Percentiles rank a stretch among this genome's conserved stretches.
These are phyloP conservation scores for Tetranychus truncatus DNA, from an alignment of 2,888 invertebrate species.

Conservation along the genomic window DNA sequence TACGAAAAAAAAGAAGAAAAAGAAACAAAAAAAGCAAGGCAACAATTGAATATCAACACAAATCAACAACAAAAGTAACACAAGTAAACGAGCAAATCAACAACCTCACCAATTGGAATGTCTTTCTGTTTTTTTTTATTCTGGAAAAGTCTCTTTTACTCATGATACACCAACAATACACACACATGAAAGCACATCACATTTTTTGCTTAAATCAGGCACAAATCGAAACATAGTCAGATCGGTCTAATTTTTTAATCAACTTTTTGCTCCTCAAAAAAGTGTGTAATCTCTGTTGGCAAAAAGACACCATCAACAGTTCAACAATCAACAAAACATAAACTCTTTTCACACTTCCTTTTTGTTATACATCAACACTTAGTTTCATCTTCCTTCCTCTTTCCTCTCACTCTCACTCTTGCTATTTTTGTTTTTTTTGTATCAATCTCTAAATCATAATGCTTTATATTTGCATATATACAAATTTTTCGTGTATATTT, in stretches of 20 bases:
- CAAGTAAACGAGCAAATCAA: not conserved
- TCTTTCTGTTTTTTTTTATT: not conserved
- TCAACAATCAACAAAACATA: not conserved
- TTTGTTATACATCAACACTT: too few relatives aligned
- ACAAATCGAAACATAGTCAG: not conserved
- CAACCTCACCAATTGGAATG: not conserved
- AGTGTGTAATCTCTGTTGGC: not conserved
- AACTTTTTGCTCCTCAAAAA: not conserved
- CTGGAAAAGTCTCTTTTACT: not conserved
- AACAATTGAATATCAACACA: not conserved
- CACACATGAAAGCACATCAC: not conserved
- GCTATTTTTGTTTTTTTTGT: not conserved
- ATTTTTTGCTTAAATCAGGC: not conserved
- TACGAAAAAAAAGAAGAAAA: not conserved
- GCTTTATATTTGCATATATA: not conserved
- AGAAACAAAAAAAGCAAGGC: not conserved
- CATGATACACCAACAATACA: not conserved
- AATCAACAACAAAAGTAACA: not conserved
- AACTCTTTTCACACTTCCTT: not conserved
- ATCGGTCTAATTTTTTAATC: not conserved
- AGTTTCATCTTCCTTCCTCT: not conserved
- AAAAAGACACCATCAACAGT: not conserved
- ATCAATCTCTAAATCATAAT: not conserved
- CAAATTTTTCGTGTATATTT: not conserved
- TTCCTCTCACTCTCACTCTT: not conserved